Conservation (phyloP, 2,888 invertebrate species). For the Maniola hyperantus region DNA sequence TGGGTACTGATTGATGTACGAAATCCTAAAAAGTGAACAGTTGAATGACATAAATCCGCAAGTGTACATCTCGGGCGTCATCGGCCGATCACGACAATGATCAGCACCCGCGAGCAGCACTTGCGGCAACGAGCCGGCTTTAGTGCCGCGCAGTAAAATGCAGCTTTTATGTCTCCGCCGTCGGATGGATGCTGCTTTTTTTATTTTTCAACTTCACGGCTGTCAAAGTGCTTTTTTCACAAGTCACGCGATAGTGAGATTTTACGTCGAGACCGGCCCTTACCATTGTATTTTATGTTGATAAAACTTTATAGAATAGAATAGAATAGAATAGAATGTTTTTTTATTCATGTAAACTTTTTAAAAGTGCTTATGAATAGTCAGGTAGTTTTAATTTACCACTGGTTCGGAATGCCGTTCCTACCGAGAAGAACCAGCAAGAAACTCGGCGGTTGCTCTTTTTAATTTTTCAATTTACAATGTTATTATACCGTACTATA, state of each 20-base stretch:
- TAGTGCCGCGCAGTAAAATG: slow-evolving; percentile 57
- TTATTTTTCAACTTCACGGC: slow-evolving; percentile 63
- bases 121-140: slow-evolving; percentile 51
- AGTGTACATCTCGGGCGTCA: slow-evolving; percentile 14
- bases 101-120: slow-evolving; percentile 42
- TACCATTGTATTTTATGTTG: slow-evolving; percentile 29
- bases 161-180: slow-evolving; percentile 61
- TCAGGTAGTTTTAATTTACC: too few species aligned
- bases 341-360: too few species aligned
- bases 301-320: background rate
- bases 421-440: too few species aligned
- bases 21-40: too few species aligned
- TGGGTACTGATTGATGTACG: too few species aligned
- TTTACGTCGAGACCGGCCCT: slow-evolving; percentile 46
- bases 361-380: too few species aligned
- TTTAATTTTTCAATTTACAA: too few species aligned
- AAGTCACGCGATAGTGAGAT: slow-evolving; percentile 57
- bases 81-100: slow-evolving; percentile 27
- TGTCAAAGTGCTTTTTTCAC: slow-evolving; percentile 57
- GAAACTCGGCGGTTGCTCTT: too few species aligned
- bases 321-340: too few species aligned
- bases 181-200: slow-evolving; percentile 52
- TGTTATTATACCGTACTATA: too few species aligned
- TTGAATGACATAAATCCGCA: too few species aligned
- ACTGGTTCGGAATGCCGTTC: too few species aligned